Percentiles rank a stretch among this genome's conserved stretches.
These are phyloP conservation scores for Danio albolineatus DNA, from an alignment of 2,797 vertebrate species.

Conservation along the genomic window DNA sequence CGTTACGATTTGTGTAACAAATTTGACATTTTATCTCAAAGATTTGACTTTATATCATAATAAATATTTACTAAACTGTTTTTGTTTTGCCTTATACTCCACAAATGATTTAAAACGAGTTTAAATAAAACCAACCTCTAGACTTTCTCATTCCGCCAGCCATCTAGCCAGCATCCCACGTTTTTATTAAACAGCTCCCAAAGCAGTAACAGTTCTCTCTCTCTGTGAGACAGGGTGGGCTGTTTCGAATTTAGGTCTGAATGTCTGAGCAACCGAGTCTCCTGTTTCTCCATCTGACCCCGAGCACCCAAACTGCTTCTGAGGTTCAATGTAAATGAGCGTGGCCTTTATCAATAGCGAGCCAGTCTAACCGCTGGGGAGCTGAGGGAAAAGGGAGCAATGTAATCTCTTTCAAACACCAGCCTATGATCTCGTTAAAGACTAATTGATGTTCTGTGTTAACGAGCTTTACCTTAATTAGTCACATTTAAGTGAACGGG, in stretches of 20 bases:
- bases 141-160: too few species aligned
- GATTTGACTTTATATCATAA: too few species aligned
- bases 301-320: constrained; percentile 43
- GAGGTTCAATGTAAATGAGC: constrained; percentile 64
- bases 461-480: constrained; percentile 86
- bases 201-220: constrained; percentile 37
- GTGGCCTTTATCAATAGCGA: constrained; percentile 67
- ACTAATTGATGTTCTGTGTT: constrained; percentile 83
- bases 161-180: neutral
- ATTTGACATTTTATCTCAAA: too few species aligned
- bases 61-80: too few species aligned
- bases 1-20: too few species aligned
- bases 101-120: too few species aligned
- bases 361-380: constrained; percentile 64
- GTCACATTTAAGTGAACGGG: constrained; percentile 78
- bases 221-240: constrained; percentile 52
- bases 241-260: constrained; percentile 11
- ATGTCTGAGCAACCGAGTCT: neutral
- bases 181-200: neutral
- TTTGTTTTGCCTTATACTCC: too few species aligned
- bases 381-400: constrained; percentile 61
- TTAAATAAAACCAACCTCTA: too few species aligned
- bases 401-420: constrained; percentile 80
- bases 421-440: constrained; percentile 83
- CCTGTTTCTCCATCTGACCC: constrained; percentile 36